Percentiles rank a stretch among this genome's conserved stretches.
phyloP scores from a whole-genome alignment of 2,113 vertebrate species.

The Petrocephalus microphthalmus region DNA sequence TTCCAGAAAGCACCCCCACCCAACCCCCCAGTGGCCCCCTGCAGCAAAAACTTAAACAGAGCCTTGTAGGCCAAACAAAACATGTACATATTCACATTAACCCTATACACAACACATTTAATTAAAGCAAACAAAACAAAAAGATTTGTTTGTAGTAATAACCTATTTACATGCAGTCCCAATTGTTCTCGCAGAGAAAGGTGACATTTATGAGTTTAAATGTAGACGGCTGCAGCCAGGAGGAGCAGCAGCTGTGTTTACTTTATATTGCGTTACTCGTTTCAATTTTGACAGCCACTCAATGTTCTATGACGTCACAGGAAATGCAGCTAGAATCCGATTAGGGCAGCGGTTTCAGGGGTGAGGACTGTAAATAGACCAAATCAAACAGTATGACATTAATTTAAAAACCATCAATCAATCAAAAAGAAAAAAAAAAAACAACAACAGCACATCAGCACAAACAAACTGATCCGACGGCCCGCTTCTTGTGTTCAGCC shows the following conservation, averaged over 20 bases:
- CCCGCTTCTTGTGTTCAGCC: not conserved
- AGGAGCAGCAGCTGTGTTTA: not conserved
- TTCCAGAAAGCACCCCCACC: not conserved
- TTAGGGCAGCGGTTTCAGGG: not conserved
- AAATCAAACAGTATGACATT: not conserved
- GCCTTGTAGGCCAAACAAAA: not conserved
- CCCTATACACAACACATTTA: not conserved
- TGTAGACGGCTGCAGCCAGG: not conserved
- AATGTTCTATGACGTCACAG: not conserved
- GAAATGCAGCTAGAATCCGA: not conserved
- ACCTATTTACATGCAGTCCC: not conserved
- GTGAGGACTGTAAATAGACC: not conserved
- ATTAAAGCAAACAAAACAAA: not conserved
- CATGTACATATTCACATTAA: not conserved
- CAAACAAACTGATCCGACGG: not conserved
- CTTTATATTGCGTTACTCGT: not conserved
- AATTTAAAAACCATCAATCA: not conserved
- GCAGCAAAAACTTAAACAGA: not conserved
- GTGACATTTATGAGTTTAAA: not conserved
- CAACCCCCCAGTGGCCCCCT: not conserved
- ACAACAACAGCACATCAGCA: not conserved
- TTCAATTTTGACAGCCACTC: not conserved
- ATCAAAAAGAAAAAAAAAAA: not conserved
- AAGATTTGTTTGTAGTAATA: not conserved
- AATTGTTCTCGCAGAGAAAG: not conserved